Evolutionary conservation across 1,140 invertebrate species (phyloP), one percentile per base, ranked within the genome.

Genomic region (Drosophila ironensis): DNA sequence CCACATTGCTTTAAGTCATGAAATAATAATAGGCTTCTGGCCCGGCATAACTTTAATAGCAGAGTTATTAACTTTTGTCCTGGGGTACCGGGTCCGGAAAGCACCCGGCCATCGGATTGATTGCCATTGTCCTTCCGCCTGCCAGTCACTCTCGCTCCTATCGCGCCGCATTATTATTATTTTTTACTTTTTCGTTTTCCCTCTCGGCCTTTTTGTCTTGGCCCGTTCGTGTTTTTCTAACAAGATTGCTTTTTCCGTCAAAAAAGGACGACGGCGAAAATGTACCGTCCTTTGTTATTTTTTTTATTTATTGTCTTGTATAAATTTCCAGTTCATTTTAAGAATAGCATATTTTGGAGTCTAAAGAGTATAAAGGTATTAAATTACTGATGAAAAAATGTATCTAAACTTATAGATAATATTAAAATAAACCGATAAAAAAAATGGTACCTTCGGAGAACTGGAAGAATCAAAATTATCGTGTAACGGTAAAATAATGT

Each of bases 41-140:
- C 35, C 14, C 25, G 37, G 35, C 63, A 28, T 66, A 59, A 71
- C 76, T 80, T 81, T 81, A 81, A 81, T 76, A 40, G 52, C 56
- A 59, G 40, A 59, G 76, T 86, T 84, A 84, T 84, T 84, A 84
- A 86, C 73, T 74, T 70, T 66, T 69, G 54, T 78, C 30, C 57
- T 33, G 27, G 42, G 35, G 38, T 44, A 24, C 9, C 14, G 20
- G 24, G 41, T 44, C 78, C 57, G 51, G 76, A 50, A 57, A 57
- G 47, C 50, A 19, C 33, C 51, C 38, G 28, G 64, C 42, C 53
- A 70, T 52, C 70, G 57, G 61, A 69, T 57, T 61, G 66, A 81
- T 81, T 81, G 71, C 53, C 59, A 40, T 59, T 47, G 67, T 70
- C 52, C 50, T 69, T 68, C 27, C 27, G 35, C 40, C 30, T 25